These are phyloP conservation scores for Rhegmatorhina hoffmannsi DNA, from an alignment of 2,113 vertebrate genomes.

Conservation along the genomic window DNA sequence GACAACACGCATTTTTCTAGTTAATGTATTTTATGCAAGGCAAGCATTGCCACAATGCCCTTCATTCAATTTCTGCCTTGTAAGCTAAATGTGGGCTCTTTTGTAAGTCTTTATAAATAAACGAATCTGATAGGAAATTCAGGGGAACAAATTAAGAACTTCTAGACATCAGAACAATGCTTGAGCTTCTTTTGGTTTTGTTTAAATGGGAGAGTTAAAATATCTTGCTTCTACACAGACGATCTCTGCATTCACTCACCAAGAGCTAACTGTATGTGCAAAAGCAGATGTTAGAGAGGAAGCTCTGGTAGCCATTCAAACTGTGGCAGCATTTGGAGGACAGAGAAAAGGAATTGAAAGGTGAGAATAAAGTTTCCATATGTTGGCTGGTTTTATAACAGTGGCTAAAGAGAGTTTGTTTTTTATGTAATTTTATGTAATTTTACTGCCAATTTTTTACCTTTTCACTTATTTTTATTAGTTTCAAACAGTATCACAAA, in stretches of 20 bases:
- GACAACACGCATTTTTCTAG: background rate
- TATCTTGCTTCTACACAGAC: slow-evolving; percentile 71
- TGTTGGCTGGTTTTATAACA: background rate
- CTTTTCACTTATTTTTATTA: background rate
- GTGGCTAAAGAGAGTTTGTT: background rate
- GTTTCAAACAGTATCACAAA: background rate
- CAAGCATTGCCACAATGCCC: background rate
- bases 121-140: background rate
- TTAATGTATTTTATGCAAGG: background rate
- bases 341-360: slow-evolving; percentile 85
- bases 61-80: background rate
- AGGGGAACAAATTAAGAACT: background rate
- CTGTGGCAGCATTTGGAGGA: slow-evolving; percentile 87
- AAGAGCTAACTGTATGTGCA: slow-evolving; percentile 86
- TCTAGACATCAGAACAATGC: background rate
- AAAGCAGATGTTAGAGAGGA: slow-evolving; percentile 91
- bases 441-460: background rate
- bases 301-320: slow-evolving; percentile 85
- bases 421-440: background rate
- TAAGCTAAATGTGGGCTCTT: background rate
- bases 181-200: background rate
- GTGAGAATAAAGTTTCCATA: slow-evolving; percentile 63
- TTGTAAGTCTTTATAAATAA: background rate
- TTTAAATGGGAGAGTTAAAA: background rate
- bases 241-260: slow-evolving; percentile 81